Percentiles rank a stretch among this genome's conserved stretches.
Conservation (phyloP, 2,113 vertebrate genomes). For the Myotis yumanensis region DNA sequence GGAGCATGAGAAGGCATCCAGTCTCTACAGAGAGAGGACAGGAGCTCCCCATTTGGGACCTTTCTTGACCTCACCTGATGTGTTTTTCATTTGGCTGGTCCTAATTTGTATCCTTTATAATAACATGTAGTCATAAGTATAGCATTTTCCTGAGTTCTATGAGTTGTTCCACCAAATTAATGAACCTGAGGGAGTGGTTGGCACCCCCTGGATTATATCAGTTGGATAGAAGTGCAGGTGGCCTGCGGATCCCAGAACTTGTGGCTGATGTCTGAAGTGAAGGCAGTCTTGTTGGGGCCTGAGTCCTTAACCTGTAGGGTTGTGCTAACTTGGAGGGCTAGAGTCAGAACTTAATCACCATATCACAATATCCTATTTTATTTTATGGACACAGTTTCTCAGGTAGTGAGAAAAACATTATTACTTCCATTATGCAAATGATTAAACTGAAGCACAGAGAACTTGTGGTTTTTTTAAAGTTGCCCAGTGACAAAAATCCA, state of each 20-base stretch:
- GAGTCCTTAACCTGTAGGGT: neutral
- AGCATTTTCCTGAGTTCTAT: conserved; percentile 12
- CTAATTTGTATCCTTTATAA: neutral
- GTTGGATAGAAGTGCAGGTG: neutral
- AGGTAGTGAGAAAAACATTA: conserved; percentile 7
- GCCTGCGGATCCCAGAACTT: neutral
- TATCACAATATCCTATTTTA: neutral
- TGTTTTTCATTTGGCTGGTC: neutral
- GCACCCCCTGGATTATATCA: neutral
- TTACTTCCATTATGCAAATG: neutral
- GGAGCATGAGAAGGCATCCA: neutral
- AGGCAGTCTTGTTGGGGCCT: neutral
- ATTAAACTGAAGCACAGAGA: neutral
- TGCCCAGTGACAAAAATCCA: neutral
- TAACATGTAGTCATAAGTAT: neutral
- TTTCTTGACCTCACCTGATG: neutral
- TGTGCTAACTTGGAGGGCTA: neutral
- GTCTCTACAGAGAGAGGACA: neutral
- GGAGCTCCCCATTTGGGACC: neutral
- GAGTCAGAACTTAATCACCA: neutral
- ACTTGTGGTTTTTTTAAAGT: neutral
- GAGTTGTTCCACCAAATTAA: neutral
- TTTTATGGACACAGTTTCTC: neutral
- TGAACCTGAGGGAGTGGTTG: neutral
- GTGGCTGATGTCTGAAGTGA: neutral